phyloP scores from a whole-genome alignment of 2,888 invertebrate species.

The Zygothrica quintamaculata region DNA sequence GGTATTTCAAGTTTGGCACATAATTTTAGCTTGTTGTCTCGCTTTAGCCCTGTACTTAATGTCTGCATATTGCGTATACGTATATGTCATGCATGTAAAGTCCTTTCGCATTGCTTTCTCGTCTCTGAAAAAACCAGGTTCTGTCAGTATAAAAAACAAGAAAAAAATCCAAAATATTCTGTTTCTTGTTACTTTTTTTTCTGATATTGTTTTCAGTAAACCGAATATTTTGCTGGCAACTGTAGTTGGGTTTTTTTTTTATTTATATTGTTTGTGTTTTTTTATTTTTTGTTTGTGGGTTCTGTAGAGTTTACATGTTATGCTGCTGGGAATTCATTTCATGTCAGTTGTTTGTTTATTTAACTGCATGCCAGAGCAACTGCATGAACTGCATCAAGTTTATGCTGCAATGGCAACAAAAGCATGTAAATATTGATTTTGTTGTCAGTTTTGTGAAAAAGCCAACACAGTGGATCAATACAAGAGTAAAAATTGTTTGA shows the following conservation, averaged over 20 bases:
- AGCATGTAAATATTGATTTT: conserved; percentile 70
- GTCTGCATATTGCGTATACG: conserved; percentile 62
- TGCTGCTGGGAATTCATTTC: conserved; percentile 42
- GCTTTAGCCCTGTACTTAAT: conserved; percentile 44
- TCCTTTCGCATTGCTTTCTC: conserved; percentile 3
- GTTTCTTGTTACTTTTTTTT: no score
- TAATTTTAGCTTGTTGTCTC: background rate
- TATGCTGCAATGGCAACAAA: conserved; percentile 29
- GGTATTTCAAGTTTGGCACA: no score
- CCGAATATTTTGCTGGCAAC: conserved; percentile 38
- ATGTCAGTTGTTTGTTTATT: conserved; percentile 60
- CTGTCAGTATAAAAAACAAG: conserved; percentile 15
- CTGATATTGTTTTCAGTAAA: conserved; percentile 19
- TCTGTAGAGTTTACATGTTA: conserved; percentile 3
- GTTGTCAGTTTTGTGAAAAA: conserved; percentile 18
- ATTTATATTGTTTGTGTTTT: no score
- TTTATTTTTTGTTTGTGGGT: conserved; percentile 2
- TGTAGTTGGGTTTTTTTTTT: no score
- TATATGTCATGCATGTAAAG: conserved; percentile 62
- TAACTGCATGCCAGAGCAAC: conserved; percentile 47
- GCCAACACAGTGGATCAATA: conserved; percentile 20
- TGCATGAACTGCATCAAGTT: no score
- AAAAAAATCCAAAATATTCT: conserved; percentile 34
- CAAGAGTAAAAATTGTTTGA: conserved; percentile 25
- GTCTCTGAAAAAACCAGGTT: background rate